phyloP scores from a whole-genome alignment of 2,113 vertebrate species.

The Onychorhynchus coronatus region DNA sequence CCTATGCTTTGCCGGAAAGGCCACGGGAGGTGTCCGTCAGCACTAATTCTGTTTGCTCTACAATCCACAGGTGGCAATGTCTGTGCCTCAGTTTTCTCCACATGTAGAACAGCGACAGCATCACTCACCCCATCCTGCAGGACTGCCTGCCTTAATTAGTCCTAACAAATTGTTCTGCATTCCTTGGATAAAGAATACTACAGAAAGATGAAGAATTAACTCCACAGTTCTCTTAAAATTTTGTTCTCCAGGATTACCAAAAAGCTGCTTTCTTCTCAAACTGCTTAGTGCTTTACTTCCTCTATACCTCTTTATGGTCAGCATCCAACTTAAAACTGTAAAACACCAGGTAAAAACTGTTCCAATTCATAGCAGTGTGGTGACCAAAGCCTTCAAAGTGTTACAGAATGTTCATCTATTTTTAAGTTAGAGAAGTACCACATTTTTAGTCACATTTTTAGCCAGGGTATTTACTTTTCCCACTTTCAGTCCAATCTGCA shows the following conservation, averaged over 20 bases:
- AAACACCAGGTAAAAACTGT: background rate
- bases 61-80: background rate
- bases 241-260: background rate
- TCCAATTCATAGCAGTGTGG: background rate
- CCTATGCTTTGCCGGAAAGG: background rate
- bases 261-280: background rate
- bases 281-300: background rate
- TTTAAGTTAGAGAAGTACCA: background rate
- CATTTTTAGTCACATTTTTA: background rate
- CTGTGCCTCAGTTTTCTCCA: background rate
- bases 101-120: background rate
- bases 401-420: background rate
- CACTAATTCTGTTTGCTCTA: background rate
- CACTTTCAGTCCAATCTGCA: background rate
- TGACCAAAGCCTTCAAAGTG: background rate
- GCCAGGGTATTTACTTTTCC: background rate
- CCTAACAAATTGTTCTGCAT: background rate
- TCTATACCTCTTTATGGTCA: background rate
- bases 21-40: background rate
- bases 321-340: background rate
- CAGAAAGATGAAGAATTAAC: background rate
- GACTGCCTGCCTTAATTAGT: slow-evolving; percentile 13
- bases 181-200: background rate
- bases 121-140: background rate
- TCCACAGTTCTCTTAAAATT: background rate